phyloP scores from a whole-genome alignment of 2,113 vertebrate species.

The Rhombomys opimus region DNA sequence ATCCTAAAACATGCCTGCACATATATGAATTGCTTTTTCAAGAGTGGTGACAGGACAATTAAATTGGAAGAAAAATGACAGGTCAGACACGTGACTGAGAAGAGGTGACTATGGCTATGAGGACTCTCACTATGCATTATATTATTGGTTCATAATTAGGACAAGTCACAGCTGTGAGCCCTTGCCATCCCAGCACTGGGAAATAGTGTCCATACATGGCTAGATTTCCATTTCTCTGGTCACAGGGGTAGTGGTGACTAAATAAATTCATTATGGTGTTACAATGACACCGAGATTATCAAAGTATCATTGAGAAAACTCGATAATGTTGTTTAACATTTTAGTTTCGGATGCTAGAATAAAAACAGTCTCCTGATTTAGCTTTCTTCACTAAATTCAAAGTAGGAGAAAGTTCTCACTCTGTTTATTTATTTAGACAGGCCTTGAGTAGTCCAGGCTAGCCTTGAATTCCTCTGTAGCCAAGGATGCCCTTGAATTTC shows the following conservation, averaged over 20 bases:
- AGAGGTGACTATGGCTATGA: background rate
- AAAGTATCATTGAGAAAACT: constrained; percentile 32
- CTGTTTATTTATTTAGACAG: background rate
- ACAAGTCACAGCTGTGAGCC: background rate
- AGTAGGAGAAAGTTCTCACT: constrained; percentile 20
- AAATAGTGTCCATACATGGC: background rate
- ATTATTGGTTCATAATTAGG: background rate
- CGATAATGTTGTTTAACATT: constrained; percentile 51
- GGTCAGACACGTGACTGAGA: background rate
- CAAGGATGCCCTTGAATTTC: background rate
- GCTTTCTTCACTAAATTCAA: background rate
- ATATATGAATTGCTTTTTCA: background rate
- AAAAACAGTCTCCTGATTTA: background rate
- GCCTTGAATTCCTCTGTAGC: background rate
- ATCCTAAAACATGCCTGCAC: background rate
- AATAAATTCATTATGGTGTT: background rate
- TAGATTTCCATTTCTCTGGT: background rate
- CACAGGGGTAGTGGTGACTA: background rate
- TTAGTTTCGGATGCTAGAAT: background rate
- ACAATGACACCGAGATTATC: background rate
- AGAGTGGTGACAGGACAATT: background rate
- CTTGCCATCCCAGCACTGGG: background rate
- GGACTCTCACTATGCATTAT: background rate
- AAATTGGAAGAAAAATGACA: constrained; percentile 12
- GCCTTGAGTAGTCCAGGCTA: background rate